Evolutionary conservation across 2,113 vertebrate genomes (phyloP).

Genomic region (Marcusenius ussheri): DNA sequence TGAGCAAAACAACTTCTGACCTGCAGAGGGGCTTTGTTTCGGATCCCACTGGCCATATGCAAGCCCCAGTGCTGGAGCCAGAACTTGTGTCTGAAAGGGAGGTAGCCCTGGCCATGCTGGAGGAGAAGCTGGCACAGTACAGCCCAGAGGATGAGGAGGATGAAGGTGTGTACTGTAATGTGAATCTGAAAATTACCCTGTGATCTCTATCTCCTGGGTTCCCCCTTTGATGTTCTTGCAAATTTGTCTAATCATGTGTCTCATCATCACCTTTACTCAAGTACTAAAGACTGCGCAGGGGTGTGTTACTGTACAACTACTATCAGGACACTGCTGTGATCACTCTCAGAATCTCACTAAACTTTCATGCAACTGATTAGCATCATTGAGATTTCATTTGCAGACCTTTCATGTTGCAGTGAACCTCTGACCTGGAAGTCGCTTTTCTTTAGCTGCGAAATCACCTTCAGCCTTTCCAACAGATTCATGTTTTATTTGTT

Average conservation of each 20-base stretch:
- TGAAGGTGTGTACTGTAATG: background rate
- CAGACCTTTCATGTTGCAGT: background rate
- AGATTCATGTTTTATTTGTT: background rate
- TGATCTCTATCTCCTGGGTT: background rate
- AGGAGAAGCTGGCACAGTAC: background rate
- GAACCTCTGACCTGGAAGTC: background rate
- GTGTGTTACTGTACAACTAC: too few relatives aligned
- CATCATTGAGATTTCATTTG: background rate
- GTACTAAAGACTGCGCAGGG: too few relatives aligned
- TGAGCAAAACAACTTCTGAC: background rate
- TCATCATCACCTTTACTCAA: background rate
- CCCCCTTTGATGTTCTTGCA: background rate
- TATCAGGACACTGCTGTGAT: background rate
- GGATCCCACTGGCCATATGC: background rate
- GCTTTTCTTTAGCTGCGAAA: background rate
- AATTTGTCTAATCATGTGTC: background rate
- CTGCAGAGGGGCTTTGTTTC: background rate
- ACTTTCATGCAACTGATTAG: background rate
- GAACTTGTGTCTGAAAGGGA: background rate
- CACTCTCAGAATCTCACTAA: background rate
- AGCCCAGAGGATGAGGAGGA: conserved; percentile 8
- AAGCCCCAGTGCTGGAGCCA: background rate
- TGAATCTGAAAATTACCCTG: background rate
- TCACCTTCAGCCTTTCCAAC: background rate
- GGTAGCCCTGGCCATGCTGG: background rate